A percentile compares a stretch with the other conserved stretches of the same genome.
These are phyloP conservation scores for Gobiocypris rarus DNA, from an alignment of 2,113 vertebrate genomes.

Conservation along the genomic window DNA sequence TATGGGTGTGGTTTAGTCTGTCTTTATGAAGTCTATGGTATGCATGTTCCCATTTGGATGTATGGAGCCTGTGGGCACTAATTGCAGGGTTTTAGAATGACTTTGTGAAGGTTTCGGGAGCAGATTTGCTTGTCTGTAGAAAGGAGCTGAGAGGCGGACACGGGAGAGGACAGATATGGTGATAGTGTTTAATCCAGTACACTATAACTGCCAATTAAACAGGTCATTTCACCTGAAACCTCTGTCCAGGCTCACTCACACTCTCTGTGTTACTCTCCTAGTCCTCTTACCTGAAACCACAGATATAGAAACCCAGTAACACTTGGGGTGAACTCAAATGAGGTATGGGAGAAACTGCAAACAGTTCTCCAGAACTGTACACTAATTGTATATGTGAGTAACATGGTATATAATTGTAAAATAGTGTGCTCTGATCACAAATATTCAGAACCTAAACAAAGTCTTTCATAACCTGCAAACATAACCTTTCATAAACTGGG, in stretches of 20 bases:
- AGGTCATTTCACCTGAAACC: constrained; percentile 43
- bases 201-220: constrained; percentile 55
- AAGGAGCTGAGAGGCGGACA: constrained; percentile 22
- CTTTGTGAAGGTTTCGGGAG: constrained; percentile 41
- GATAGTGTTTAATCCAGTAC: constrained; percentile 47
- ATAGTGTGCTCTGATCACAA: too few relatives aligned
- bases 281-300: neutral
- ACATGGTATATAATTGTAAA: too few relatives aligned
- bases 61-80: constrained; percentile 2
- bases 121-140: constrained; percentile 12
- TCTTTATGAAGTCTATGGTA: constrained; percentile 2
- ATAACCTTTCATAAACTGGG: neutral
- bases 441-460: neutral
- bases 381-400: neutral
- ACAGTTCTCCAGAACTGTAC: neutral
- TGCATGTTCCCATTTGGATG: neutral
- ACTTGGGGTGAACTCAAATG: neutral
- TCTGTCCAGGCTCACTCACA: neutral
- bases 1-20: neutral
- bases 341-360: neutral
- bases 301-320: neutral
- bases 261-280: neutral
- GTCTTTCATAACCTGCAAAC: neutral
- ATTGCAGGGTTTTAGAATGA: constrained; percentile 45
- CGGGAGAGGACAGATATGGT: constrained; percentile 37